Base-by-base conservation (phyloP, 2,113 vertebrate species). In the Alligator mississippiensis region DNA sequence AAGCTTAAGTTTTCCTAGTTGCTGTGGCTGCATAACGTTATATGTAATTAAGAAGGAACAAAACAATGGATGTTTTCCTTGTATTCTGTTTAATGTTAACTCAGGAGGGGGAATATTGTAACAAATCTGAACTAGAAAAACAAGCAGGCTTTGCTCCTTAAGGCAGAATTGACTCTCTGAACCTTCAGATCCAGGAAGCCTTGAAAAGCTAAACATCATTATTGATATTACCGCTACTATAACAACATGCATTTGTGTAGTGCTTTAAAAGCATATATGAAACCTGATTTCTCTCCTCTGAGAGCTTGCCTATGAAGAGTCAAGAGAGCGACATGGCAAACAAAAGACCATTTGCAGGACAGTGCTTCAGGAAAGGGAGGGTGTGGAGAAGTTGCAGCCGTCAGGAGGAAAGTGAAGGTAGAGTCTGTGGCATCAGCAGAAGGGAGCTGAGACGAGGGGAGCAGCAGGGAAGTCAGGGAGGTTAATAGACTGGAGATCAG, bases 21-120 rank as follows among this genome's bases (percentile, higher is more conserved):
- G 93, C 94, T 96, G 94, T 96, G 96, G 90, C 90, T 95, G 93
- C 94, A 94, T 89, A 95, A 93, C 93, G 87, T 54, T 64, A 85
- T 77, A 94, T 95, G 22, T 96, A 94, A 94, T 93, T 92, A 96
- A 94, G 93, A 88, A 24, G 92, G 96, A 95, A 95, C 93, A 92
- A 72, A 83, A 55, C 57, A 47, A 60, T 47, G 89, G 77, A 3
- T 92, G 84, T 80, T 95, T 88, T 85, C 83, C 80, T 82, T 91
- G 59, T 82, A 92, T 94, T 85, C n/a, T 22, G 14, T 95, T 96
- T 96, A 38, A 7, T 1, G 1, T 89, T 92, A 84, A 77, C 72
- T 70, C 0, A 1, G 63, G 63, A 76, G 93, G 80, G 72, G 89
- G 84, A 81, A 77, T 95, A 88, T 84, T 55, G 85, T 87, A 86